Evolutionary conservation across 2,888 invertebrate genomes (phyloP).

Genomic region (Ichneumoninae sp.): DNA sequence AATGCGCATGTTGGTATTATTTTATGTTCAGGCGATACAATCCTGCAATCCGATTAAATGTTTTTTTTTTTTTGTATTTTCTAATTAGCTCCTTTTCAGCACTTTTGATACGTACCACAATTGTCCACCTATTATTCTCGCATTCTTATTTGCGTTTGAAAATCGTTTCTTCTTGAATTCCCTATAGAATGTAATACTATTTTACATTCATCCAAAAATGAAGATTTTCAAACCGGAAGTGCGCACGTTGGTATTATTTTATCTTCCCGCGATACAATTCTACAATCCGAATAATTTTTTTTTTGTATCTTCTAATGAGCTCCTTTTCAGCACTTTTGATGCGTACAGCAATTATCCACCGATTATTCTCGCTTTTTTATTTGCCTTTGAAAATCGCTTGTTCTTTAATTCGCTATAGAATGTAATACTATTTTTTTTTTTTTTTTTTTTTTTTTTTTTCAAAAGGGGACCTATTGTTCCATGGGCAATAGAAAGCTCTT

Average conservation of each 20-base stretch:
- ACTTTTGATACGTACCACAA: not conserved
- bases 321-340: not conserved
- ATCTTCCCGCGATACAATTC: not conserved
- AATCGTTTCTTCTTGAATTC: constrained; percentile 23
- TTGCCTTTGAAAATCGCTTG: constrained; percentile 19
- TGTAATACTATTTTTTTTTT: not conserved
- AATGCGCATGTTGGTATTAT: too few relatives aligned
- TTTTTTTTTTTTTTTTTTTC: not conserved
- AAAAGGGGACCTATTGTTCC: constrained; percentile 9
- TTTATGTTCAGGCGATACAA: not conserved
- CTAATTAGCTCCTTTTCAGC: not conserved
- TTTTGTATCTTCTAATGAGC: not conserved
- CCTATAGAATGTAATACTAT: not conserved
- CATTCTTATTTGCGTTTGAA: constrained; percentile 19
- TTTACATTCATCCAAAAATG: too few relatives aligned
- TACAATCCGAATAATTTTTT: not conserved
- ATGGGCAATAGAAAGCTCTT: not conserved
- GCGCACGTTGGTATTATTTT: too few relatives aligned
- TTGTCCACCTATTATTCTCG: not conserved
- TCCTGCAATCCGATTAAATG: not conserved
- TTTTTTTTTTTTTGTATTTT: not conserved
- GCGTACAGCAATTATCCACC: not conserved
- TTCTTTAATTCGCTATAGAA: not conserved
- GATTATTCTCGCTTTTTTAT: constrained; percentile 10
- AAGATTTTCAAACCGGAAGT: too few relatives aligned